Base-by-base conservation (phyloP, 2,888 invertebrate species). In the Dicyrtoma fusca region DNA sequence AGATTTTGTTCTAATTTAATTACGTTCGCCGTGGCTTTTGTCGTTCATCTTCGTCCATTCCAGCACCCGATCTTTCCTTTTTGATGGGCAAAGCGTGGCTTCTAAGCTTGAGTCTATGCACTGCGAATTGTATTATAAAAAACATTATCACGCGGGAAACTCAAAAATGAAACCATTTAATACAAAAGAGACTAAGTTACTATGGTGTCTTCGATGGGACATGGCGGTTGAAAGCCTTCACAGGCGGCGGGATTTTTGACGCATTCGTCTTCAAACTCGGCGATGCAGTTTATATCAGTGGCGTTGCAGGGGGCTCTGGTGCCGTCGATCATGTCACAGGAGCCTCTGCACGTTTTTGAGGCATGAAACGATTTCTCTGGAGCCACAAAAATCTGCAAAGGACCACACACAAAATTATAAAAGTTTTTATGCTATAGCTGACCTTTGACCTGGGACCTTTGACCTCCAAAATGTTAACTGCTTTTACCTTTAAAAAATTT, bases 401-500 rank as follows among this genome's bases (percentile, higher is more conserved):
- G 34, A 8, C 34, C 4, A n/a, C n/a, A 51, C 51, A 5, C 51
- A 11, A 11, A 51, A 51, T 51, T 10, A 17, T 6, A 13, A 45
- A 45, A 45, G 51, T 51, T 17, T 19, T 6, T 17, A 11, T n/a
- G 4, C n/a, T 51, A 51, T 5, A 5, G 19, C 51, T 45, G 45
- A 45, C 45, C 10, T 45, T 45, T 45, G 45, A 45, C 13, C n/a
- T n/a, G n/a, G n/a, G n/a, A n/a, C 45, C 45, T 45, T 10, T 45
- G 10, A 45, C 45, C 45, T 11, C 45, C 45, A 45, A 11, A 45
- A 45, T 45, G 10, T 13, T 13, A n/a, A n/a, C n/a, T n/a, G n/a
- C n/a, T n/a, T n/a, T 53, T 23, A 72, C 72, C 17, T 70, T 74
- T 8, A 65, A 34, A 45, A 74, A 74, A 34, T 74, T 74, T n/a